Evolutionary conservation across 2,113 vertebrate genomes (phyloP).

Genomic region (Psephotus haematonotus): DNA sequence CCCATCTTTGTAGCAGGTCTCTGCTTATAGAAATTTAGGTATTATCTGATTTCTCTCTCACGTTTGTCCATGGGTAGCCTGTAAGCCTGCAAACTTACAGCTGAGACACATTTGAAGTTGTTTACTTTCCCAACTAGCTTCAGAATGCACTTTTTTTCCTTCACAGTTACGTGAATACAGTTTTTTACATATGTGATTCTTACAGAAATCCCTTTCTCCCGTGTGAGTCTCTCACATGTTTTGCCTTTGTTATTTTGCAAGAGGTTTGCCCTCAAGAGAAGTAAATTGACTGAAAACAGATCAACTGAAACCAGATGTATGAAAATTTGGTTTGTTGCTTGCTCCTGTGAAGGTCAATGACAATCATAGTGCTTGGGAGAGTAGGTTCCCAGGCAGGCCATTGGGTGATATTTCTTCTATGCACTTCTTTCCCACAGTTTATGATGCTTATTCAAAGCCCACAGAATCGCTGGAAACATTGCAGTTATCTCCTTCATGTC

Average conservation of each 20-base stretch:
- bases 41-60: background rate
- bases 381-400: background rate
- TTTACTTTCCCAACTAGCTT: background rate
- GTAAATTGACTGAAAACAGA: background rate
- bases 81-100: background rate
- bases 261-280: background rate
- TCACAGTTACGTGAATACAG: accelerated
- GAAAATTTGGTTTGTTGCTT: background rate
- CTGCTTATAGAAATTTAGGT: background rate
- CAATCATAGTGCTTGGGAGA: background rate
- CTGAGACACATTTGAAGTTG: background rate
- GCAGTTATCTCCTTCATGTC: background rate
- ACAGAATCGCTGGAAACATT: background rate
- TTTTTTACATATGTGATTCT: accelerated
- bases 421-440: background rate
- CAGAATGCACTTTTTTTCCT: background rate
- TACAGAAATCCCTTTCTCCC: background rate
- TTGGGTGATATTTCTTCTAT: background rate
- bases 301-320: background rate
- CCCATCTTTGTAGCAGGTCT: background rate
- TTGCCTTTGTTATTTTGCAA: background rate
- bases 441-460: background rate
- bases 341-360: background rate
- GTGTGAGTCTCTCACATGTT: accelerated
- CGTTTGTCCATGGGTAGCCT: background rate